phyloP scores from a whole-genome alignment of 2,888 invertebrate species.

The Lordiphosa andalusiaca region DNA sequence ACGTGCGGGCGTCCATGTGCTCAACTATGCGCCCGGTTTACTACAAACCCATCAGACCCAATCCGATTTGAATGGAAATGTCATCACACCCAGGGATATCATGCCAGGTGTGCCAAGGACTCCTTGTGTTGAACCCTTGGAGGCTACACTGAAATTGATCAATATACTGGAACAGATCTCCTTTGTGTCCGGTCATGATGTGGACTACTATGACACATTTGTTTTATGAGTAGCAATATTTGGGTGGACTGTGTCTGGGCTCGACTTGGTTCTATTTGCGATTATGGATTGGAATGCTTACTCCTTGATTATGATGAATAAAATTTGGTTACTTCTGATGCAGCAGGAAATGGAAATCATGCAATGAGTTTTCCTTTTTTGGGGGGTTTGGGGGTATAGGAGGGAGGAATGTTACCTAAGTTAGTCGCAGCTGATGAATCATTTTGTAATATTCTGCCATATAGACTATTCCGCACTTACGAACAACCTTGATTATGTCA shows the following conservation, averaged over 20 bases:
- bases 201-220: constrained; percentile 77
- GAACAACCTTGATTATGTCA: too few relatives aligned
- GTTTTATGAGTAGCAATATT: constrained; percentile 71
- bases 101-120: constrained; percentile 27
- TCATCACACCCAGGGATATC: constrained; percentile 53
- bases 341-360: constrained; percentile 43
- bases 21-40: constrained; percentile 76
- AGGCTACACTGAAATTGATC: constrained; percentile 72
- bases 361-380: neutral
- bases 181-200: constrained; percentile 78
- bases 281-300: constrained; percentile 16
- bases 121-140: constrained; percentile 60
- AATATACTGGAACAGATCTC: constrained; percentile 75
- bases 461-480: too few relatives aligned
- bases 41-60: constrained; percentile 58
- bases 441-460: too few relatives aligned
- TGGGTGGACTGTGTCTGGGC: constrained; percentile 42
- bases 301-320: too few relatives aligned
- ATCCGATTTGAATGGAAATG: constrained; percentile 72
- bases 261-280: constrained; percentile 22
- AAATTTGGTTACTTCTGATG: too few relatives aligned
- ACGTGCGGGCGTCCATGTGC: constrained; percentile 52
- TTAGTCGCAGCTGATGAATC: too few relatives aligned
- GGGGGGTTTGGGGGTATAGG: too few relatives aligned
- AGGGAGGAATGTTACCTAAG: too few relatives aligned